Base-by-base conservation (phyloP, 2,113 vertebrate species). In the Pogonocichla stellata region DNA sequence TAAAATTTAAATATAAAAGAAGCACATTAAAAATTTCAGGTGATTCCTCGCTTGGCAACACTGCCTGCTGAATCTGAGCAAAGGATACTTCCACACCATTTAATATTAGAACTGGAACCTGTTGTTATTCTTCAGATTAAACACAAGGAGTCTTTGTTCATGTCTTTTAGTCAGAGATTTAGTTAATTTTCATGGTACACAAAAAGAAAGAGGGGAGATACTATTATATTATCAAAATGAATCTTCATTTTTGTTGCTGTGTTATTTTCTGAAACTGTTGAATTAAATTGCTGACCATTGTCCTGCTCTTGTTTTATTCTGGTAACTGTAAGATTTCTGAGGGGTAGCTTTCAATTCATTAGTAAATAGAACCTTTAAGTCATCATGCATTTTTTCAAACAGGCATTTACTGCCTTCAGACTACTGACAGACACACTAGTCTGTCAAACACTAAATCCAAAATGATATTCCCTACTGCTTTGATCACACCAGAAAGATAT, bases 371-470 rank as follows among this genome's bases (percentile, higher is more conserved):
- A 60, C n/a, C 3, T 88, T 92, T 92, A 70, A 84, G 56, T 86
- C 25, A 14, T 71, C 42, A 31, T 47, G 25, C 25, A 61, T 38
- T 93, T 93, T 94, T 93, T 84, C 80, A 86, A 77, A 62, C 19
- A 93, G 75, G 34, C 47, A 69, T 95, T 97, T 95, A 81, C 60
- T 65, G 22, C 34, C 12, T 72, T 87, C 62, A 51, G 70, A 72
- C 36, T 74, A 65, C 70, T 90, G 82, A 85, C 75, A 96, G 88
- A 96, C 85, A 93, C 18, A 69, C 43, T 78, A 87, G 54, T 50
- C 79, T 96, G 80, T 96, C 88, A 97, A 87, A 94, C n/a, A 65
- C 43, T 94, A 80, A 96, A 94, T 97, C 69, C 87, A 67, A 95
- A 81, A 86, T 57, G 6, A 67, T 77, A 86, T 88, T 90, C 95